These are phyloP conservation scores for Globodera rostochiensis DNA, from an alignment of 1,140 invertebrate genomes.

Conservation along the genomic window DNA sequence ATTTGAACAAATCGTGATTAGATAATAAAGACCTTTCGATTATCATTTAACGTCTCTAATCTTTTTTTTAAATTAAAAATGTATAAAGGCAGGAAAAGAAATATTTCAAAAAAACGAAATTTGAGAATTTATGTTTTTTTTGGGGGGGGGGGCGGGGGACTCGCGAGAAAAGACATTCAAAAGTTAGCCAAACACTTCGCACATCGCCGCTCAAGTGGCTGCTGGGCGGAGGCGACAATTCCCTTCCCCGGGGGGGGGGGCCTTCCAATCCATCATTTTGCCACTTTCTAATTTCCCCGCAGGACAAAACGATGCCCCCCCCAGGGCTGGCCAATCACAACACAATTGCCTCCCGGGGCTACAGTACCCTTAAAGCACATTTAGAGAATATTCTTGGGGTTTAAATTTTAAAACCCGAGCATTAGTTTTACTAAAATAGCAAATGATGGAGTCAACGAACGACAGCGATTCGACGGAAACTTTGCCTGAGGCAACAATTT, in stretches of 20 bases:
- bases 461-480: constrained; percentile 3
- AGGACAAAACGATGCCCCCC: background rate
- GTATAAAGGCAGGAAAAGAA: no score
- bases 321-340: background rate
- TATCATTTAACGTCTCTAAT: background rate
- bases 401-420: no score
- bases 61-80: background rate
- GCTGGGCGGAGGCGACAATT: background rate
- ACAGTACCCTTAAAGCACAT: background rate
- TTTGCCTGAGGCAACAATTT: constrained; percentile 4
- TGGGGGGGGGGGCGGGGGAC: no score
- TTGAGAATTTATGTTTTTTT: no score
- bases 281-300: background rate
- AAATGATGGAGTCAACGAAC: constrained; percentile 10
- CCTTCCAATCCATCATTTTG: background rate
- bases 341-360: background rate
- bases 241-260: background rate
- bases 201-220: background rate
- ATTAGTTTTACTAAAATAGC: background rate
- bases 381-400: no score
- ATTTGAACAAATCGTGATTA: no score
- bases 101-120: no score
- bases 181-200: background rate
- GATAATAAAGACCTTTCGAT: no score
- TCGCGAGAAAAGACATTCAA: background rate